A percentile compares a stretch with the other conserved stretches of the same genome.
These are phyloP conservation scores for Neuroscelio doddi DNA, from an alignment of 2,888 invertebrate species.

Conservation along the genomic window DNA sequence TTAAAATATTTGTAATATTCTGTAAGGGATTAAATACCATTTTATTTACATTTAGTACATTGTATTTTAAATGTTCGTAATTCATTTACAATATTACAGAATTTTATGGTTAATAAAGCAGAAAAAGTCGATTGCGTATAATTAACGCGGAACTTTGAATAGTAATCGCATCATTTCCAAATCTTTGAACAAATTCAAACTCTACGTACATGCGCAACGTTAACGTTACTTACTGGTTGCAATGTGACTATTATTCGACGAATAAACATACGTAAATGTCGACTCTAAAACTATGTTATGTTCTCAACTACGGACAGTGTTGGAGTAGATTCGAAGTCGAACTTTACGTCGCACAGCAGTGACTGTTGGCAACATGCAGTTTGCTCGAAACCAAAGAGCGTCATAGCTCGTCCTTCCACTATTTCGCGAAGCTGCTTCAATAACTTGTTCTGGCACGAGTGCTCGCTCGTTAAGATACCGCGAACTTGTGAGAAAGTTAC, in stretches of 20 bases:
- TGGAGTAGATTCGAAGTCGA: not conserved
- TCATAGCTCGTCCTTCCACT: conserved; percentile 1
- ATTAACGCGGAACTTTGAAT: too few species aligned
- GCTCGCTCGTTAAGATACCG: conserved; percentile 21
- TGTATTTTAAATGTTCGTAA: too few species aligned
- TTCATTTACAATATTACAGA: too few species aligned
- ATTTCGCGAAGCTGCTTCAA: conserved; percentile 15
- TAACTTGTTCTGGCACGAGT: conserved; percentile 25
- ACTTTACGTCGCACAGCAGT: not conserved
- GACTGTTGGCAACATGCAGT: conserved; percentile 4
- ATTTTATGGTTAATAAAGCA: too few species aligned
- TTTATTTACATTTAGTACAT: too few species aligned
- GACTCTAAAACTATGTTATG: not conserved
- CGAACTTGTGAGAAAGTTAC: conserved; percentile 13
- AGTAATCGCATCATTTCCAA: too few species aligned
- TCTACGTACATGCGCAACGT: too few species aligned
- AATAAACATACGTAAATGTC: conserved; percentile 4
- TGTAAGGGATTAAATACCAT: too few species aligned
- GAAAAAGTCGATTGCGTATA: too few species aligned
- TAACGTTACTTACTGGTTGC: not conserved
- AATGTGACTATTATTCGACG: not conserved
- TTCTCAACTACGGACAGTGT: not conserved
- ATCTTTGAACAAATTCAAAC: too few species aligned
- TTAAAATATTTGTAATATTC: too few species aligned
- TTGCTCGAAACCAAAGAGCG: conserved; percentile 14